Conservation (phyloP, 2,113 vertebrate species). For the Corythornis cristatus region DNA sequence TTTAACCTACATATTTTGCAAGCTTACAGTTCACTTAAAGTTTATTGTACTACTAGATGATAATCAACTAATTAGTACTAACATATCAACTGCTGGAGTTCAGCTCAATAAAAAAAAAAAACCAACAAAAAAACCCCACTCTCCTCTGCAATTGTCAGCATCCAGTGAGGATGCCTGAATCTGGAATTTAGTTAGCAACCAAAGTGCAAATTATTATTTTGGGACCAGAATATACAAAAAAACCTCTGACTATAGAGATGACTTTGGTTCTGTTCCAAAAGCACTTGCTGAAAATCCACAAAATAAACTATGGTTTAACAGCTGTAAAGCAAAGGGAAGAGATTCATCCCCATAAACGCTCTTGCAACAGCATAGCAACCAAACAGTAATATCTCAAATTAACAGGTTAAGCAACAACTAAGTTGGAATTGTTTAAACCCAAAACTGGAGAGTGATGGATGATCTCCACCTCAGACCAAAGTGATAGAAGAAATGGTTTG, state of each 20-base stretch:
- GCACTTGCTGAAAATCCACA: not conserved
- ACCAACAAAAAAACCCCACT: fast-evolving
- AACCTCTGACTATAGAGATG: not conserved
- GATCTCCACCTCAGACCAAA: not conserved
- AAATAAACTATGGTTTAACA: not conserved
- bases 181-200: not conserved
- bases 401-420: not conserved
- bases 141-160: not conserved
- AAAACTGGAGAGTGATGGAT: fast-evolving
- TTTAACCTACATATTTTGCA: not conserved
- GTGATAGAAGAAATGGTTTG: not conserved
- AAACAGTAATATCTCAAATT: not conserved
- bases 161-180: not conserved
- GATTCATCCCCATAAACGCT: not conserved
- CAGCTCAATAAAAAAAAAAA: not conserved
- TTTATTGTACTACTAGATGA: not conserved
- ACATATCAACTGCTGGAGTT: not conserved
- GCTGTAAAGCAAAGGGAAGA: not conserved
- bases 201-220: not conserved
- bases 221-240: not conserved
- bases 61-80: not conserved
- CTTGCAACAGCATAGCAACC: not conserved
- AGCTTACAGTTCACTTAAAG: not conserved
- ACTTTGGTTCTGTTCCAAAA: not conserved
- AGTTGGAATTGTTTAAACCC: fast-evolving